Conservation (phyloP, 2,797 vertebrate species). For the Pelobates cultripes region DNA sequence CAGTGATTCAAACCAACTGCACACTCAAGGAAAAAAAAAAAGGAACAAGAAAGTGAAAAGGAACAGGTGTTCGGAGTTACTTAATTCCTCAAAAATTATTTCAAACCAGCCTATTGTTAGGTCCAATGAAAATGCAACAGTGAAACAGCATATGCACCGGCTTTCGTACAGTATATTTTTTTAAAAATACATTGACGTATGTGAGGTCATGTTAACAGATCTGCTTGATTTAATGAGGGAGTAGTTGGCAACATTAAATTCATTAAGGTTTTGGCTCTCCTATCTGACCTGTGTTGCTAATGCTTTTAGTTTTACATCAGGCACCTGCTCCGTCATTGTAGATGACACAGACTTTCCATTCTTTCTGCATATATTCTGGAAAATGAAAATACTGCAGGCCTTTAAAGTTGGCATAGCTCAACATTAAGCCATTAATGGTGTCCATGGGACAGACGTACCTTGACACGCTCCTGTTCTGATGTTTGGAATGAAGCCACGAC, state of each 20-base stretch:
- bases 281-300: slow-evolving; percentile 62
- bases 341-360: slow-evolving; percentile 75
- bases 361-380: slow-evolving; percentile 68
- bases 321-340: slow-evolving; percentile 72
- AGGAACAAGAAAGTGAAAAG: slow-evolving; percentile 7
- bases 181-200: slow-evolving; percentile 46
- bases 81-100: slow-evolving; percentile 20
- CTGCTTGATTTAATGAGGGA: slow-evolving; percentile 52
- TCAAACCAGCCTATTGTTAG: slow-evolving; percentile 18
- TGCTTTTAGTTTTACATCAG: slow-evolving; percentile 69
- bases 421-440: slow-evolving; percentile 72
- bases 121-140: slow-evolving; percentile 11
- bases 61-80: slow-evolving; percentile 44
- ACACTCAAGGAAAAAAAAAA: slow-evolving; percentile 28
- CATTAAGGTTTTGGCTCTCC: slow-evolving; percentile 65
- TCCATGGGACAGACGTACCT: slow-evolving; percentile 76
- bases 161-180: slow-evolving; percentile 29
- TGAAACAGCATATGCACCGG: not conserved
- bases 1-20: slow-evolving; percentile 56
- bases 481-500: slow-evolving; percentile 96
- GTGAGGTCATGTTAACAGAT: slow-evolving; percentile 47
- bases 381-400: slow-evolving; percentile 76
- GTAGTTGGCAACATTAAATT: slow-evolving; percentile 61
- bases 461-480: slow-evolving; percentile 96
- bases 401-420: slow-evolving; percentile 76